Percentiles rank a stretch among this genome's conserved stretches.
These are phyloP conservation scores for Drosophila suzukii DNA, from an alignment of 1,140 invertebrate species.

Conservation along the genomic window DNA sequence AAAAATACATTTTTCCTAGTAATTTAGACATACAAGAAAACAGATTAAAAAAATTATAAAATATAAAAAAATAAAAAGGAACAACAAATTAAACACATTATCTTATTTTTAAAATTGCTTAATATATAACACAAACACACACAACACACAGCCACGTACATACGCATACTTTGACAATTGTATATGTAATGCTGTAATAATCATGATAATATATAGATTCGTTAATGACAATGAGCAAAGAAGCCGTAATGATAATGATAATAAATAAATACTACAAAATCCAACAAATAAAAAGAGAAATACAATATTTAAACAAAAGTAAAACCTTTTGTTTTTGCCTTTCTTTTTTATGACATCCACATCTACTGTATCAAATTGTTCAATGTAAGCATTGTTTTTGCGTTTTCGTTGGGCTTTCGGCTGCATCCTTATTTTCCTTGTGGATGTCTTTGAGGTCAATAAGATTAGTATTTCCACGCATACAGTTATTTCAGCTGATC, in stretches of 20 bases:
- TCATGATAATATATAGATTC: slow-evolving; percentile 63
- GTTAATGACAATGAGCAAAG: slow-evolving; percentile 53
- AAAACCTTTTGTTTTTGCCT: slow-evolving; percentile 33
- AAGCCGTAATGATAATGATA: slow-evolving; percentile 56
- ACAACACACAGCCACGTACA: slow-evolving; percentile 22
- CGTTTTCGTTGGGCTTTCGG: slow-evolving; percentile 1
- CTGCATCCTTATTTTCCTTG: not conserved
- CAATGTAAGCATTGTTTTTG: slow-evolving; percentile 36
- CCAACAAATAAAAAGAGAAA: slow-evolving; percentile 51
- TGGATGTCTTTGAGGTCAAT: not conserved
- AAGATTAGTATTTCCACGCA: not conserved
- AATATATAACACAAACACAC: slow-evolving; percentile 25
- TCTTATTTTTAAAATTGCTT: slow-evolving; percentile 48
- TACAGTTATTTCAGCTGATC: not conserved
- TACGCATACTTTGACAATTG: slow-evolving; percentile 54
- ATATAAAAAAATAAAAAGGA: slow-evolving; percentile 18
- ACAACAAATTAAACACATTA: slow-evolving; percentile 27
- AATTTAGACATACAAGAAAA: slow-evolving; percentile 55
- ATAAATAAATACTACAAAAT: slow-evolving; percentile 53
- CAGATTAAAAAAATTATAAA: not conserved
- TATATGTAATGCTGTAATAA: slow-evolving; percentile 70
- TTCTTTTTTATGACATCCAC: slow-evolving; percentile 11
- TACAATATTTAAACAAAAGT: slow-evolving; percentile 53
- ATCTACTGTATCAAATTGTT: slow-evolving; percentile 46
- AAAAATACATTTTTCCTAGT: slow-evolving; percentile 66